phyloP scores from a whole-genome alignment of 2,888 invertebrate genomes.

The Andrena haemorrhoa region DNA sequence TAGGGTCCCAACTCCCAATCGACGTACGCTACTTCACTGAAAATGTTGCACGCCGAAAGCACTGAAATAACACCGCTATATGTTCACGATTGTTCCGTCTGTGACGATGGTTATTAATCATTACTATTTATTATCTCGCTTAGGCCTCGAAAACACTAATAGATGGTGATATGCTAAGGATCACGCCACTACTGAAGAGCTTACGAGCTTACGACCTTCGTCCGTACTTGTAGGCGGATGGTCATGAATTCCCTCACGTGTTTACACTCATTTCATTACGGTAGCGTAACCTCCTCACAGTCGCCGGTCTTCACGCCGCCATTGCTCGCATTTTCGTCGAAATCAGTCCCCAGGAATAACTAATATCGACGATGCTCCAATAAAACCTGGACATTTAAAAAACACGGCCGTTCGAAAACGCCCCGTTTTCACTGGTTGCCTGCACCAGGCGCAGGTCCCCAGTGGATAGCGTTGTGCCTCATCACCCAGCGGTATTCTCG shows the following conservation, averaged over 20 bases:
- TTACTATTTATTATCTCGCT: no score
- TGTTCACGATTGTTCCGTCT: slow-evolving; percentile 14
- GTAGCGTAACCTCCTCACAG: no score
- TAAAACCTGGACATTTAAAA: background rate
- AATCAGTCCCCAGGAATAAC: background rate
- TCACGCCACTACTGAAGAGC: no score
- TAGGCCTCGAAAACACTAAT: no score
- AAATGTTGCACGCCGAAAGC: background rate
- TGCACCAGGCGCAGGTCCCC: background rate
- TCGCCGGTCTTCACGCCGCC: no score
- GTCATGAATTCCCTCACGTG: no score
- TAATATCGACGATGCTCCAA: slow-evolving; percentile 25
- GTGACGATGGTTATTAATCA: no score
- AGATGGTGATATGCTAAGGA: no score
- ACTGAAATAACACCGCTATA: background rate
- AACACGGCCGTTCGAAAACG: background rate
- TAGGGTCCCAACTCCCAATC: no score
- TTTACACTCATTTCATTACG: no score
- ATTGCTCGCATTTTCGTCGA: slow-evolving; percentile 16
- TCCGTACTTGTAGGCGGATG: no score
- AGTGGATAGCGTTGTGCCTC: background rate
- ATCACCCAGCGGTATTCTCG: background rate
- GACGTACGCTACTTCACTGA: background rate
- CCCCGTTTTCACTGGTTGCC: background rate
- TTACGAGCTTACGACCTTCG: no score